phyloP scores from a whole-genome alignment of 2,797 vertebrate species.

The Catamblyrhynchus diadema region DNA sequence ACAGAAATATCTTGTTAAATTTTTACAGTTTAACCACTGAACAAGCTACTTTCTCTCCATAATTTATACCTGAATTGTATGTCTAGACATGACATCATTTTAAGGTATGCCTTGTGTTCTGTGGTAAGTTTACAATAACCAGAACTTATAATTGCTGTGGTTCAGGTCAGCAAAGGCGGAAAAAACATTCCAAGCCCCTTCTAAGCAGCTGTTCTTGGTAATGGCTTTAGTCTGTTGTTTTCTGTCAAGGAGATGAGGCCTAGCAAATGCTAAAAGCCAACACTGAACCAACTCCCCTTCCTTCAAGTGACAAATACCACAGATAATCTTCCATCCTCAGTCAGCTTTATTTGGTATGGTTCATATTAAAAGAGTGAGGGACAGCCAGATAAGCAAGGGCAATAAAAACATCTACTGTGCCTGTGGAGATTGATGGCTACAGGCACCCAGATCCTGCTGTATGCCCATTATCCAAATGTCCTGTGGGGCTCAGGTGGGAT shows the following conservation, averaged over 20 bases:
- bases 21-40: slow-evolving; percentile 75
- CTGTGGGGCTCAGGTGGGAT: neutral
- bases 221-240: slow-evolving; percentile 50
- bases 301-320: slow-evolving; percentile 9
- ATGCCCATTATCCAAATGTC: neutral
- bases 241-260: slow-evolving; percentile 66
- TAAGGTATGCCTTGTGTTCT: slow-evolving; percentile 74
- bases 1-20: slow-evolving; percentile 73
- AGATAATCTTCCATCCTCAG: slow-evolving; percentile 35
- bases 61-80: slow-evolving; percentile 78
- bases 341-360: slow-evolving; percentile 48
- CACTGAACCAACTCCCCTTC: slow-evolving; percentile 28
- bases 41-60: slow-evolving; percentile 72
- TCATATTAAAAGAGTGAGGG: slow-evolving; percentile 31
- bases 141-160: slow-evolving; percentile 68
- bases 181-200: slow-evolving; percentile 42
- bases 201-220: slow-evolving; percentile 62
- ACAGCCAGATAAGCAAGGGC: slow-evolving; percentile 26
- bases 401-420: slow-evolving; percentile 1
- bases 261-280: slow-evolving; percentile 43
- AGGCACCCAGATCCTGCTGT: neutral
- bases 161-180: slow-evolving; percentile 63
- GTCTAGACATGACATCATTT: slow-evolving; percentile 82
- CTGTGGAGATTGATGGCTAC: neutral
- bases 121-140: slow-evolving; percentile 74